phyloP scores from a whole-genome alignment of 2,888 invertebrate genomes.

The Drosophila merina region DNA sequence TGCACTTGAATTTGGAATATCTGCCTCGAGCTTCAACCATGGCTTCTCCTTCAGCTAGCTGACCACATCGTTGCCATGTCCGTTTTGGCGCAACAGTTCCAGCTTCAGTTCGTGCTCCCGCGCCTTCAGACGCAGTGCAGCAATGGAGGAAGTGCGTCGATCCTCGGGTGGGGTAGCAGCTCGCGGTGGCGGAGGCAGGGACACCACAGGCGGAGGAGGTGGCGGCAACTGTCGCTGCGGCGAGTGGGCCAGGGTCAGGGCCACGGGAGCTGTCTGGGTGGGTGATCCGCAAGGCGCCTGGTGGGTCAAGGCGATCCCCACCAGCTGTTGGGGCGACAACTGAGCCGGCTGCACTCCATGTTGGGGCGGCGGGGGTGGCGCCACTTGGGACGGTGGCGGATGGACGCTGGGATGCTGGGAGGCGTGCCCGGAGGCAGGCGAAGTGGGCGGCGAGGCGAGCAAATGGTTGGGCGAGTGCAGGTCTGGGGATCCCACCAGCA shows the following conservation, averaged over 20 bases:
- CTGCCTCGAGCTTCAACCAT: background rate
- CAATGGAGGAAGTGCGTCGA: slow-evolving; percentile 93
- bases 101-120: slow-evolving; percentile 94
- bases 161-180: slow-evolving; percentile 88
- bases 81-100: slow-evolving; percentile 92
- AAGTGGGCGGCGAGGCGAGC: slow-evolving; percentile 81
- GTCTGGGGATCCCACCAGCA: slow-evolving; percentile 80
- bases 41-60: slow-evolving; percentile 85
- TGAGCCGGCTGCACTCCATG: slow-evolving; percentile 79
- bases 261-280: slow-evolving; percentile 67
- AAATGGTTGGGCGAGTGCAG: slow-evolving; percentile 81
- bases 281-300: slow-evolving; percentile 65
- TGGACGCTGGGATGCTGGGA: slow-evolving; percentile 80
- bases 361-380: slow-evolving; percentile 85
- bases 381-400: slow-evolving; percentile 86
- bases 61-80: slow-evolving; percentile 88
- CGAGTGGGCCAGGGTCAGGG: slow-evolving; percentile 63
- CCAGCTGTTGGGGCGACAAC: slow-evolving; percentile 86
- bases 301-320: slow-evolving; percentile 85
- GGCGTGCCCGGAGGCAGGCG: slow-evolving; percentile 72
- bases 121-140: slow-evolving; percentile 93
- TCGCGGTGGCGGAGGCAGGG: slow-evolving; percentile 53
- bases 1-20: slow-evolving; percentile 46
- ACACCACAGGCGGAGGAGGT: slow-evolving; percentile 65
- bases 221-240: slow-evolving; percentile 83